Base-by-base conservation (phyloP, 2,113 vertebrate species). In the Pagrus major region DNA sequence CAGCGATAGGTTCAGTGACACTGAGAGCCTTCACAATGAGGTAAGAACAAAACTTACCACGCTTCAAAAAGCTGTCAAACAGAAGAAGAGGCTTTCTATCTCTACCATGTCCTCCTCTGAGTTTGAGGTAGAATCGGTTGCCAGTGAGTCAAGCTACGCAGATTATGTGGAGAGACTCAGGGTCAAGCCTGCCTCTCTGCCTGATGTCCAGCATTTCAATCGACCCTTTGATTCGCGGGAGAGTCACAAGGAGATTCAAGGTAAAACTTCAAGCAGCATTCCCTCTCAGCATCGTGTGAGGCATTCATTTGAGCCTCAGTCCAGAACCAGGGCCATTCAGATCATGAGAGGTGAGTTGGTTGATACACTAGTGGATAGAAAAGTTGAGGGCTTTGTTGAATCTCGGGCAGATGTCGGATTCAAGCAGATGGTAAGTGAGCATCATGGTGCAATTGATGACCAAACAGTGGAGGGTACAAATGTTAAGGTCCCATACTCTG, bases 1-100 rank as follows among this genome's bases (percentile, higher is more conserved):
- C 83, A 94, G 95, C 5, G 94, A 95, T 9, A 84, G 89, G 75
- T 94, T 95, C 84, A 95, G 92, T 58, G 90, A 96, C 88, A 95
- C 95, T 1, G 96, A 96, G 67, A 96, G 95, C 67, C 95, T 98
- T 71, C 95, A 99, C 65, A 95, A 96, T 21, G 97, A 99, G 86
- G 96, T 96, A 35, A 97, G 96, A 74, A 92, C 93, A 46, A 99
- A 99, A 84, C 93, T 99, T 4, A 95, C 89, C 49, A 95, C 94
- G 18, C 95, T 99, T 31, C 93, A 98, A 70, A 96, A 93, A 89
- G 96, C 93, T 31, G 94, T 95, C 0, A 91, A 95, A 86, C 96
- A 96, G 89, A 99, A 95, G 91, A 97, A 96, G 86, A 96, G 90
- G 29, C 87, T 93, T 42, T 94, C 91, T 0, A 79, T 91, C 46